A percentile compares a stretch with the other conserved stretches of the same genome.
These are phyloP conservation scores for Alexandromys fortis DNA, from an alignment of 2,113 vertebrate genomes.

Conservation along the genomic window DNA sequence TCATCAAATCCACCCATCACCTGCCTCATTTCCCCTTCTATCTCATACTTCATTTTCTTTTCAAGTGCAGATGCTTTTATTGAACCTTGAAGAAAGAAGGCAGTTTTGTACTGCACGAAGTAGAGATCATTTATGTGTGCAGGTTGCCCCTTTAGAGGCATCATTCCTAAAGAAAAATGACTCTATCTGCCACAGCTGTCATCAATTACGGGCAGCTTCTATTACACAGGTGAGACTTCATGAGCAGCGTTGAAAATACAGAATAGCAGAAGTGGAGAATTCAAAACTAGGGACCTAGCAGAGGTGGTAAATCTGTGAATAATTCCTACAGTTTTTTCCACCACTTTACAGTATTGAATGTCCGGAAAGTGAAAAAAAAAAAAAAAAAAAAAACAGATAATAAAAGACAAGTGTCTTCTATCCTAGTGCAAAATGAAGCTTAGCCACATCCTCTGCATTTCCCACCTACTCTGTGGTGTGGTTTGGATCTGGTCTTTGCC, in stretches of 20 bases:
- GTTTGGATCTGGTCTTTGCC: not conserved
- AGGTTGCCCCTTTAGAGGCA: not conserved
- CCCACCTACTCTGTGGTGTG: not conserved
- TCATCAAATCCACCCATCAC: not conserved
- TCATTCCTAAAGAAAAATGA: not conserved
- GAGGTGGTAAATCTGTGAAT: not conserved
- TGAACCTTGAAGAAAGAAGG: not conserved
- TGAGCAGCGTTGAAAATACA: not conserved
- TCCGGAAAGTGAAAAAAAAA: not conserved
- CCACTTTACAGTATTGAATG: not conserved
- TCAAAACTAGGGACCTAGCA: not conserved
- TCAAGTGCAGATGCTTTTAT: not conserved
- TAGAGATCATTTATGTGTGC: not conserved
- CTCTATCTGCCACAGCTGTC: not conserved
- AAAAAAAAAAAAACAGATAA: not conserved
- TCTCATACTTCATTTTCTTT: not conserved
- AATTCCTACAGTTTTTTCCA: not conserved
- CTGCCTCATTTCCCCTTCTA: not conserved
- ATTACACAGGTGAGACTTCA: not conserved
- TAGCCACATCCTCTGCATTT: not conserved
- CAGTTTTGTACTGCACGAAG: not conserved
- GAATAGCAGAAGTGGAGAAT: not conserved
- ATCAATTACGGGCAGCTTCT: not conserved
- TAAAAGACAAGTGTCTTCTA: not conserved
- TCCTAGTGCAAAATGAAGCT: not conserved